Evolutionary conservation across 2,797 vertebrate species (phyloP).

Genomic region (Channa striata): DNA sequence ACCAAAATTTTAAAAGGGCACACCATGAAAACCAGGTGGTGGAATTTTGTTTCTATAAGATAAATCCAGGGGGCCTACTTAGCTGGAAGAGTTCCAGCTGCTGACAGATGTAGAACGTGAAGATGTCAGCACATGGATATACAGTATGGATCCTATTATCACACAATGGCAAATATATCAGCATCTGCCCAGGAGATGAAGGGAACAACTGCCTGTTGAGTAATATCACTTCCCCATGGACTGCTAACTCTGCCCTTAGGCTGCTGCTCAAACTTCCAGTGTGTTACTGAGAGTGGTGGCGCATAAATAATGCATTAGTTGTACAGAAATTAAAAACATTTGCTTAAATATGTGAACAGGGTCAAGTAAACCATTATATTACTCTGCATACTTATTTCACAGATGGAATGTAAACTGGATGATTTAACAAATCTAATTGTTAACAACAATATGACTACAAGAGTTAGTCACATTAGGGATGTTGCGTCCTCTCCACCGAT

Average conservation of each 20-base stretch:
- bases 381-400: slow-evolving; percentile 15
- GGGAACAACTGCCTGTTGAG: slow-evolving; percentile 71
- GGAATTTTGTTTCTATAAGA: slow-evolving; percentile 48
- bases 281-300: slow-evolving; percentile 55
- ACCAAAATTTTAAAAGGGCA: slow-evolving; percentile 43
- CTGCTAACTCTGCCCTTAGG: slow-evolving; percentile 62
- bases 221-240: slow-evolving; percentile 64
- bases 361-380: slow-evolving; percentile 19
- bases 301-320: slow-evolving; percentile 55
- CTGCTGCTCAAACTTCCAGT: slow-evolving; percentile 57
- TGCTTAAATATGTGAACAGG: slow-evolving; percentile 15
- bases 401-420: slow-evolving; percentile 30
- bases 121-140: slow-evolving; percentile 67
- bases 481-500: slow-evolving; percentile 14
- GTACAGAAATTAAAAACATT: slow-evolving; percentile 42
- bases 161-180: slow-evolving; percentile 72
- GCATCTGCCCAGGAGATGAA: slow-evolving; percentile 66
- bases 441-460: slow-evolving; percentile 9
- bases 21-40: slow-evolving; percentile 57
- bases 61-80: slow-evolving; percentile 62
- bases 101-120: slow-evolving; percentile 65
- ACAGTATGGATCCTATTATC: slow-evolving; percentile 73
- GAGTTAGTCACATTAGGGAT: slow-evolving; percentile 22
- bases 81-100: slow-evolving; percentile 64
- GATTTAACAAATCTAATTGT: slow-evolving; percentile 23